A percentile compares a stretch with the other conserved stretches of the same genome.
Evolutionary conservation across 2,888 invertebrate genomes (phyloP).

Genomic region (Apoderus coryli): DNA sequence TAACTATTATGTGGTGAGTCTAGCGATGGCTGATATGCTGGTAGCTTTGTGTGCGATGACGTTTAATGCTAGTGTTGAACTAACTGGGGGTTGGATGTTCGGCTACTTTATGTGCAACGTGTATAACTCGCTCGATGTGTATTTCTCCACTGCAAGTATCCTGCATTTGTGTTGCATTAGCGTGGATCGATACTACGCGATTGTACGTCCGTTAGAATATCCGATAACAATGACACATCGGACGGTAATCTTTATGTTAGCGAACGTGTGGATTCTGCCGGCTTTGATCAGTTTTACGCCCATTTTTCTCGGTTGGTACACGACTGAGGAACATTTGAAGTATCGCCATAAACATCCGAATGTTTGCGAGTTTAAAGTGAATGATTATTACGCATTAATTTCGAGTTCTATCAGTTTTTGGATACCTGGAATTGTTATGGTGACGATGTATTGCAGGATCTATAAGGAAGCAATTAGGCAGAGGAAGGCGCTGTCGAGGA

Average conservation of each 20-base stretch:
- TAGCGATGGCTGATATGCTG: constrained; percentile 87
- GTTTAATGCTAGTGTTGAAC: constrained; percentile 78
- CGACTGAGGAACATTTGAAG: constrained; percentile 43
- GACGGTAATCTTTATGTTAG: constrained; percentile 67
- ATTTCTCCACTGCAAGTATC: constrained; percentile 84
- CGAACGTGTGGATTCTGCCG: constrained; percentile 84
- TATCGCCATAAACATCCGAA: constrained; percentile 50
- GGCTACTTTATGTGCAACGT: constrained; percentile 85
- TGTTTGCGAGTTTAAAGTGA: constrained; percentile 71
- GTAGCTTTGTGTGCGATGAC: constrained; percentile 88
- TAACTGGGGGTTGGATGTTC: constrained; percentile 74
- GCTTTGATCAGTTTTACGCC: constrained; percentile 87
- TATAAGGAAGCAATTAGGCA: constrained; percentile 71
- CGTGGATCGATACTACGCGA: constrained; percentile 76
- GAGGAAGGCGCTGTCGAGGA: constrained; percentile 65
- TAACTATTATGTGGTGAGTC: constrained; percentile 89
- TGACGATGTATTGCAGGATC: constrained; percentile 80
- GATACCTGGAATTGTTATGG: constrained; percentile 87
- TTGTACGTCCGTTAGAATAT: constrained; percentile 83
- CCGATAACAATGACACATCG: constrained; percentile 81
- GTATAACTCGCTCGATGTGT: constrained; percentile 88
- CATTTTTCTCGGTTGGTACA: constrained; percentile 79
- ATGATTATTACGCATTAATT: constrained; percentile 73
- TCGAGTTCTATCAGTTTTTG: constrained; percentile 85
- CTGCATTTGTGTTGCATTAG: constrained; percentile 89